Conservation (phyloP, 2,888 invertebrate species). For the Miltochrista miniata region DNA sequence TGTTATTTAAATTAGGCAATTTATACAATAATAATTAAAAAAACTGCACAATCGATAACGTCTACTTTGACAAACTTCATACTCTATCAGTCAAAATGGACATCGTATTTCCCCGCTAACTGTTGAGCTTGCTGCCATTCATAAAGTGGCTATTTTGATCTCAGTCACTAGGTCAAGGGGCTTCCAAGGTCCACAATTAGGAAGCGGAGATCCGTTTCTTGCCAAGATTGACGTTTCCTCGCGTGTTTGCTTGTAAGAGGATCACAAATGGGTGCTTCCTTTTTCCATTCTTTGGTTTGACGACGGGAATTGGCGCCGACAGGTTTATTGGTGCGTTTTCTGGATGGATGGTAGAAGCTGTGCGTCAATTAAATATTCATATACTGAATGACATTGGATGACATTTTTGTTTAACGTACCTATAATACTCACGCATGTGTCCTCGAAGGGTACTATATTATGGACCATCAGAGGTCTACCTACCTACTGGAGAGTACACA, state of each 20-base stretch:
- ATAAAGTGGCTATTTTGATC: not conserved
- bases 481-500: too few species aligned
- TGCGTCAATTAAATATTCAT: not conserved
- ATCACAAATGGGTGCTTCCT: conserved; percentile 60
- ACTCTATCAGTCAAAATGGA: not conserved
- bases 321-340: conserved; percentile 7
- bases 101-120: not conserved
- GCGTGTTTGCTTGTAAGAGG: conserved; percentile 34
- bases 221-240: conserved; percentile 56
- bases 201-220: conserved; percentile 29
- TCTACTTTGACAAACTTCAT: too few species aligned
- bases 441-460: too few species aligned
- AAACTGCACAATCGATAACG: too few species aligned
- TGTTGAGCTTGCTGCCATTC: not conserved
- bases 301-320: conserved; percentile 29
- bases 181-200: conserved; percentile 24
- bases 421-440: too few species aligned
- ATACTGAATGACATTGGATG: too few species aligned
- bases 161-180: conserved; percentile 22
- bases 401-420: too few species aligned
- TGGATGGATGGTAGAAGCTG: not conserved
- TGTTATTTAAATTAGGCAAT: too few species aligned
- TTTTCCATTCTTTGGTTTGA: conserved; percentile 24
- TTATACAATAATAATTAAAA: too few species aligned
- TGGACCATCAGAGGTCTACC: too few species aligned